Evolutionary conservation across 2,888 invertebrate genomes (phyloP), one percentile per base, ranked within the genome.

Genomic region (Ormyrus rosae): DNA sequence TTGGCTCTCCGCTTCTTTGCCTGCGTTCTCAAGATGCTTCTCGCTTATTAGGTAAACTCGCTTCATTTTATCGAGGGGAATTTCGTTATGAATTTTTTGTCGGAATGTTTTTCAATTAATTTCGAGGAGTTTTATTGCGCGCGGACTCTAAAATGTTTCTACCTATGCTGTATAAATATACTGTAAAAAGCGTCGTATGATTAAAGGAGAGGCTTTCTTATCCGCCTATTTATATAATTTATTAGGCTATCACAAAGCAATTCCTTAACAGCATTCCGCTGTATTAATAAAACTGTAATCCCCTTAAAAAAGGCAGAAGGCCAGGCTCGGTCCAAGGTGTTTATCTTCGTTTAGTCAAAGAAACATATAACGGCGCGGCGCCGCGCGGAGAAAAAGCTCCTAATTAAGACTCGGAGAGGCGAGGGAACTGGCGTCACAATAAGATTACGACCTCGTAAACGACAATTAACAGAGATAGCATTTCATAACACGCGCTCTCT

Each of bases 361-460:
- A 45, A 75, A 45, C 75, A 53, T 45, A 7, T 34, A 55, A 48
- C 45, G 34, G 34, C 34, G 34, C 34, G 34, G 34, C 34, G 34
- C 34, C 34, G 34, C 34, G 34, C 34, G 53, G 9, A n/a, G 53
- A 63, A 53, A 76, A 58, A 63, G 48, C 53, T 45, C 19, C 68
- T 79, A 79, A 79, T 79, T 79, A 74, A 74, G 74, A 69, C 63
- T 48, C 9, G 56, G 55, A 46, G 34, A 55, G 19, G 19, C 13
- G 2, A 34, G 34, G 34, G 34, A 34, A 34, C 34, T 34, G 6
- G 51, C 6, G 46, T 64, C 70, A 13, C 34, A 63, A 73, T 63
- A 60, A 76, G 67, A 73, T 72, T 79, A 72, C 72, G 77, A 73
- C 50, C 48, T 81, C 78, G 78, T 78, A 74, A 81, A 77, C 48